Evolutionary conservation across 2,888 invertebrate species (phyloP).

Genomic region (Pterostichus niger): DNA sequence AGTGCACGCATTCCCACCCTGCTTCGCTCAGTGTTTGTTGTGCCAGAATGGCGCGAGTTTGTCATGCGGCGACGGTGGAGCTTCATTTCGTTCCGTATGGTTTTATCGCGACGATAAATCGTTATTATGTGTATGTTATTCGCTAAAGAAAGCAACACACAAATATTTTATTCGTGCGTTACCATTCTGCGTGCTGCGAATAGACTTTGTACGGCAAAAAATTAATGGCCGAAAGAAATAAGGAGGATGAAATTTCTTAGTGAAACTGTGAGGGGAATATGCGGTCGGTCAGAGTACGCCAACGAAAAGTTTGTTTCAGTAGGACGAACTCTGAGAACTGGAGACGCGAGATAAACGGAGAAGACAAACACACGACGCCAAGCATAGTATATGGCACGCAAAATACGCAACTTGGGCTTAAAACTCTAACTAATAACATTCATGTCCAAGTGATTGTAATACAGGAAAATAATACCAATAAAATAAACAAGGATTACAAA

Average conservation of each 20-base stretch:
- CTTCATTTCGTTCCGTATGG: constrained; percentile 47
- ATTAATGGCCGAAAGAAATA: constrained; percentile 59
- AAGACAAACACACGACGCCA: constrained; percentile 45
- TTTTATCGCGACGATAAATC: constrained; percentile 59
- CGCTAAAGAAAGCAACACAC: constrained; percentile 56
- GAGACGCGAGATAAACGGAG: constrained; percentile 47
- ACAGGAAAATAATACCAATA: constrained; percentile 5
- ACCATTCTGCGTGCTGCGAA: constrained; percentile 23
- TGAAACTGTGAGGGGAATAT: constrained; percentile 19
- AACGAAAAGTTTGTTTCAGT: constrained; percentile 42
- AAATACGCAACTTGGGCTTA: constrained; percentile 7
- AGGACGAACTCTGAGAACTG: constrained; percentile 40
- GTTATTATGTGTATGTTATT: constrained; percentile 63
- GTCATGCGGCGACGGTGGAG: constrained; percentile 35
- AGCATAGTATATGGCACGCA: background rate
- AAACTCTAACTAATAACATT: constrained; percentile 17
- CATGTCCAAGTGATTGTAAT: background rate
- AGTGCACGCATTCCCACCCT: background rate
- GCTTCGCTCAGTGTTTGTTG: background rate
- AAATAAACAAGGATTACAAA: background rate
- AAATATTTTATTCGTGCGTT: constrained; percentile 52
- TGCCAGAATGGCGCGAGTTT: constrained; percentile 12
- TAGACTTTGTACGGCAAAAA: constrained; percentile 47
- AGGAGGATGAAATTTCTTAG: constrained; percentile 41
- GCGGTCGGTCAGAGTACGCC: constrained; percentile 35